Evolutionary conservation across 2,797 vertebrate species (phyloP).

Genomic region (Bradypodion ventrale): DNA sequence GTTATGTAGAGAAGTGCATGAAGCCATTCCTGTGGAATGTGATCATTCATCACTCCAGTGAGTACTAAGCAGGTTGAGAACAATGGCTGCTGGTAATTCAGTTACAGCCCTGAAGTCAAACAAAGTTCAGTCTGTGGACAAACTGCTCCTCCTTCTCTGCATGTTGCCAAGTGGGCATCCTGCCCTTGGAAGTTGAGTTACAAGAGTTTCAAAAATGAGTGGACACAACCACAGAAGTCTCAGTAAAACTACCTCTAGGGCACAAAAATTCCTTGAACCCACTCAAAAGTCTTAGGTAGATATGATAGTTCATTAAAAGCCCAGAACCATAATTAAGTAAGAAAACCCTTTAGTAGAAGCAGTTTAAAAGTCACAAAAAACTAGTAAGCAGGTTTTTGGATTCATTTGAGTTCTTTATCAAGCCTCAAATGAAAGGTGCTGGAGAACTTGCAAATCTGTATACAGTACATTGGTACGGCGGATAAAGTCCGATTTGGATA

Average conservation of each 20-base stretch:
- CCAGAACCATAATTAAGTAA: background rate
- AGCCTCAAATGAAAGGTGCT: background rate
- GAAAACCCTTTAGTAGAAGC: background rate
- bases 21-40: slow-evolving; percentile 9
- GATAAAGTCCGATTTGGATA: too few relatives aligned
- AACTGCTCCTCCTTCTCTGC: background rate
- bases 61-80: background rate
- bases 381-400: background rate
- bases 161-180: background rate
- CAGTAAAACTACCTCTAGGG: background rate
- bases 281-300: background rate
- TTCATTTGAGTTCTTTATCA: background rate
- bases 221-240: too few relatives aligned
- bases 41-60: slow-evolving; percentile 11
- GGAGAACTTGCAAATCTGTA: background rate
- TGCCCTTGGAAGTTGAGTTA: background rate
- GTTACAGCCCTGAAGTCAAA: slow-evolving; percentile 4
- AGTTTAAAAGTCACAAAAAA: background rate
- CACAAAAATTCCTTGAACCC: background rate
- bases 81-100: background rate
- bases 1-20: background rate
- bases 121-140: slow-evolving; percentile 3
- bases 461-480: too few relatives aligned
- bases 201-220: too few relatives aligned
- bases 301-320: background rate